phyloP scores from a whole-genome alignment of 2,797 vertebrate species.

The Tinamus major region DNA sequence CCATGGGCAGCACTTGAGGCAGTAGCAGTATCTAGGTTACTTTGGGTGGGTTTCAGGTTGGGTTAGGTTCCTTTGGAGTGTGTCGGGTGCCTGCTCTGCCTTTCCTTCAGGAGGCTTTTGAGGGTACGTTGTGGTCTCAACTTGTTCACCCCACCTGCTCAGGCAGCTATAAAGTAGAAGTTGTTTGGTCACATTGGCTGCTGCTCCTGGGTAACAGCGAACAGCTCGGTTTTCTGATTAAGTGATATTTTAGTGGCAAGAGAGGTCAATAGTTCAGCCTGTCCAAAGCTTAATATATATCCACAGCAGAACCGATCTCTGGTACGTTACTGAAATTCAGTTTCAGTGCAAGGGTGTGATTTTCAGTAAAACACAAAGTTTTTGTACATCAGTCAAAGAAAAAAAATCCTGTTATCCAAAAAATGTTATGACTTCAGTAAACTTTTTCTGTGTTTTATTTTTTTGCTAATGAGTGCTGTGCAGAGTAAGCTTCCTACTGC shows the following conservation, averaged over 20 bases:
- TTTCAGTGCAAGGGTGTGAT: constrained; percentile 51
- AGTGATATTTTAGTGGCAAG: constrained; percentile 65
- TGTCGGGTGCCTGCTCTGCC: constrained; percentile 23
- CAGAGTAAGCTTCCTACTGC: background rate
- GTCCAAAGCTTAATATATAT: constrained; percentile 70
- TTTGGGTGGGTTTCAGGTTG: background rate
- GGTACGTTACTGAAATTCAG: constrained; percentile 49
- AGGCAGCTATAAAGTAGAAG: constrained; percentile 57
- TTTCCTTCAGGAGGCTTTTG: constrained; percentile 23
- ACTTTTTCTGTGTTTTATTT: background rate
- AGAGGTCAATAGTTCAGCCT: constrained; percentile 79
- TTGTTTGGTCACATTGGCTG: constrained; percentile 51
- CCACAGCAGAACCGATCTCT: constrained; percentile 38
- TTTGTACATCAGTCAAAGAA: background rate
- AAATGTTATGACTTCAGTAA: background rate
- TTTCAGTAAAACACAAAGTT: constrained; percentile 56
- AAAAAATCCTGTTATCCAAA: background rate
- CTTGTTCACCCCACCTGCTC: constrained; percentile 43
- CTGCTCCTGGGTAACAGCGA: constrained; percentile 46
- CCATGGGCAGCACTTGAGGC: constrained; percentile 26
- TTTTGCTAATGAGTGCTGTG: background rate
- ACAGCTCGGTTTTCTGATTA: constrained; percentile 66
- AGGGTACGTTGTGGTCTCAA: constrained; percentile 53
- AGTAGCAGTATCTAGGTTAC: constrained; percentile 7
- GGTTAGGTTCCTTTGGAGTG: too few species aligned